Evolutionary conservation across 53 echinoderm and acorn worm species (phyloP), one percentile per base, ranked within the genome.

Genomic region (Astropecten irregularis): DNA sequence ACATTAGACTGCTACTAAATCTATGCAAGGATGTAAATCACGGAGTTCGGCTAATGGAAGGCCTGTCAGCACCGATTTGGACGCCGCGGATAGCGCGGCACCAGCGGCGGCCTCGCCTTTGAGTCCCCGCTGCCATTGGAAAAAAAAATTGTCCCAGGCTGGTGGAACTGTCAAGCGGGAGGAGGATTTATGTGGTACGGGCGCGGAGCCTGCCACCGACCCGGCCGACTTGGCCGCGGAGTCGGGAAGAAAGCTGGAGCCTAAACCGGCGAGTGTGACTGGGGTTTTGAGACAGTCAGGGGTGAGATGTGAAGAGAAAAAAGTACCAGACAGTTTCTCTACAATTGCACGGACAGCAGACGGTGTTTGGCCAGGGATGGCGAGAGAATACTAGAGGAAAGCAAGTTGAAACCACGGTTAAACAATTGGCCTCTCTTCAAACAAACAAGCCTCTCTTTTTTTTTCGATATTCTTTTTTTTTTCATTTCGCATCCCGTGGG

Each of bases 21-120:
- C 58, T 74, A 74, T 74, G 74, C 74, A 56, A 23, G 74, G 57
- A 74, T 74, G 74, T 74, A 74, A 74, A 74, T 74, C 74, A 74
- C 10, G 58, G 1, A 25, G 15, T 31, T 23, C 16, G 11, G 40
- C 74, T 74, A 74, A 74, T 74, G 74, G 74, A 57, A 40, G 3
- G 39, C 57, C 42, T 58, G 74, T 74, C 74, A 74, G 74, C 74
- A 25, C 56, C 58, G 74, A 57, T 74, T 74, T 74, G 74, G 74
- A 39, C 73, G 55, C 51, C 37, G 58, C 40, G 18, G 38, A 37
- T 18, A 34, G 64, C 35, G 20, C 64, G 64, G 74, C 74, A 55
- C 55, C 49, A 50, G 16, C 34, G 71, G 53, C 71, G 71, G 71
- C 71, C 71, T 71, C 53, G 71, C 71, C 71, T 71, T 71, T 71